Percentiles rank a stretch among this genome's conserved stretches.
phyloP scores from a whole-genome alignment of 2,113 vertebrate genomes.

The Syngnathus scovelli region DNA sequence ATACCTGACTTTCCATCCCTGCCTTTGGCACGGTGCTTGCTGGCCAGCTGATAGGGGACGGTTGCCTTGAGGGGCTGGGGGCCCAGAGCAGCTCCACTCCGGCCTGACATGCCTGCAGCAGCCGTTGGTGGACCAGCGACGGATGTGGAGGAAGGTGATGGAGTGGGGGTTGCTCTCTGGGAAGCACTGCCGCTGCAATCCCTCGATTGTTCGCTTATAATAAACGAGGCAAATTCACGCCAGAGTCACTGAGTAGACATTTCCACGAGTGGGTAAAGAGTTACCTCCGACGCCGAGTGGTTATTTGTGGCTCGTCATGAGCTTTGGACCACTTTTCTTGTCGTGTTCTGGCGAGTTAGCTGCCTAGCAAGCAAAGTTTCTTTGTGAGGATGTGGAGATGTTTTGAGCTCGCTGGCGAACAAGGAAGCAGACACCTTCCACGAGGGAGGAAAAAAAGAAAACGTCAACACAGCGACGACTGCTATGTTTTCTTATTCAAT shows the following conservation, averaged over 20 bases:
- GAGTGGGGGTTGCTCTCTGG: constrained; percentile 34
- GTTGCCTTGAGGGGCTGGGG: constrained; percentile 80
- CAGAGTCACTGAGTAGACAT: neutral
- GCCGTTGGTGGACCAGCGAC: constrained; percentile 15
- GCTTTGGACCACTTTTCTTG: constrained; percentile 24
- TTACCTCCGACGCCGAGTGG: constrained; percentile 12
- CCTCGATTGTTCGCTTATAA: constrained; percentile 40
- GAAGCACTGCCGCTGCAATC: constrained; percentile 17
- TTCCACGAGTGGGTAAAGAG: neutral
- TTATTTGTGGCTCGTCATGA: constrained; percentile 9
- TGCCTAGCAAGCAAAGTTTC: constrained; percentile 65
- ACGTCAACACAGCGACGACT: constrained; percentile 29
- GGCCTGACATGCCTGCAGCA: constrained; percentile 54
- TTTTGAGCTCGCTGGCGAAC: constrained; percentile 44
- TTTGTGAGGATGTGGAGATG: constrained; percentile 64
- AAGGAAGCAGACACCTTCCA: constrained; percentile 48
- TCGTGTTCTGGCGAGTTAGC: constrained; percentile 52
- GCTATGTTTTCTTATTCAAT: constrained; percentile 22
- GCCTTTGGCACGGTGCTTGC: constrained; percentile 47
- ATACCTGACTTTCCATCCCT: constrained; percentile 73
- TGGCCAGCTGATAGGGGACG: constrained; percentile 78
- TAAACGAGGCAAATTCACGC: constrained; percentile 38
- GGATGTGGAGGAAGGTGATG: neutral
- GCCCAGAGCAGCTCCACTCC: constrained; percentile 42
- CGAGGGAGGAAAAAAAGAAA: neutral